These are phyloP conservation scores for Cyprinodon diabolis DNA, from an alignment of 2,797 vertebrate genomes.

Conservation along the genomic window DNA sequence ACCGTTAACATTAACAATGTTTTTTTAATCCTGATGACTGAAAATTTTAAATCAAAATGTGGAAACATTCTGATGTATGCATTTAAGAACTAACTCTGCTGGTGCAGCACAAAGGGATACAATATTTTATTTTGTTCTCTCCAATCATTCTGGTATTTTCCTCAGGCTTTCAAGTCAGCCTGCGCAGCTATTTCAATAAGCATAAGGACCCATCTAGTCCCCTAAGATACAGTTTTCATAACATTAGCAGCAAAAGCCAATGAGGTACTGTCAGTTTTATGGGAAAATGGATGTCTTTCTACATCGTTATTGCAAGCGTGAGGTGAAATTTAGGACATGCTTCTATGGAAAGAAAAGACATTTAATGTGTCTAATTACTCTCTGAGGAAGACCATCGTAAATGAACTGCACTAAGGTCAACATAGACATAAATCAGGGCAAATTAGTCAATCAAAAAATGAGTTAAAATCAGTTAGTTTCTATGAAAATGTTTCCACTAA, in stretches of 20 bases:
- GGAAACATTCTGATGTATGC: background rate
- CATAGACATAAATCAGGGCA: slow-evolving; percentile 1
- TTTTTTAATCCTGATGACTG: too few species aligned
- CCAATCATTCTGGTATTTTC: background rate
- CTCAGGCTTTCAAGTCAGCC: background rate
- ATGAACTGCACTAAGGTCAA: background rate
- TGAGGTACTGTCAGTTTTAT: background rate
- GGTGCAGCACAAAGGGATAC: too few species aligned
- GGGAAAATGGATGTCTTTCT: background rate
- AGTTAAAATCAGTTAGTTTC: background rate
- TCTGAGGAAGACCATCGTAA: background rate
- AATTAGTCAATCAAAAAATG: background rate
- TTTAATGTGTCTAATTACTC: background rate
- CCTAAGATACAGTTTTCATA: background rate
- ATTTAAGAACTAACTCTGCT: background rate
- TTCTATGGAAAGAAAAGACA: background rate
- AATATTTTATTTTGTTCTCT: background rate
- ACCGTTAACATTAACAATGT: too few species aligned
- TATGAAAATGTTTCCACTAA: background rate
- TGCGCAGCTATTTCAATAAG: background rate
- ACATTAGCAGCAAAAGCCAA: background rate
- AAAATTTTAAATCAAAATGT: background rate
- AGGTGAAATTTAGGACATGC: background rate
- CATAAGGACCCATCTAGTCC: background rate
- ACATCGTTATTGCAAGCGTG: background rate